phyloP scores from a whole-genome alignment of 35 echinoderm and acorn worm genomes.

The Diadema setosum region DNA sequence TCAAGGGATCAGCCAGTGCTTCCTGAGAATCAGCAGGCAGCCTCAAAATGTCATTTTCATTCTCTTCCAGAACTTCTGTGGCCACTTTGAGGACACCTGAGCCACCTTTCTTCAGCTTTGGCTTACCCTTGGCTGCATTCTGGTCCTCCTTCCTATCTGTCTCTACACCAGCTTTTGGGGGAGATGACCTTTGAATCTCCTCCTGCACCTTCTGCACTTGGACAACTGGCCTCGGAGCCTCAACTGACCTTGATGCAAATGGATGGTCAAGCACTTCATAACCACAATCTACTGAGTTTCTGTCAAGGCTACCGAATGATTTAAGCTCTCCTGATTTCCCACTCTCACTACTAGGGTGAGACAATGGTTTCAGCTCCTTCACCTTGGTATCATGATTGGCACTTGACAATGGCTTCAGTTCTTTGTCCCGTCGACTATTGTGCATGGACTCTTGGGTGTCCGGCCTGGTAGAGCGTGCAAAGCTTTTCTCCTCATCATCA shows the following conservation, averaged over 20 bases:
- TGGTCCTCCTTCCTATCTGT: background rate
- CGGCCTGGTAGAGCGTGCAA: constrained; percentile 4
- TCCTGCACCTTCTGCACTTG: constrained; percentile 28
- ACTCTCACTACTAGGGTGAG: background rate
- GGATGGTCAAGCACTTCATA: no score
- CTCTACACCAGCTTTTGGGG: background rate
- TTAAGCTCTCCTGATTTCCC: background rate
- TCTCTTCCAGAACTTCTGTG: constrained; percentile 33
- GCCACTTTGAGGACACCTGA: constrained; percentile 48
- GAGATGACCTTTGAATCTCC: background rate
- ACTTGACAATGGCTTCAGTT: background rate
- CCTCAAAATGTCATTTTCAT: background rate
- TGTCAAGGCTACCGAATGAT: background rate
- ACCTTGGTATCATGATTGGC: background rate
- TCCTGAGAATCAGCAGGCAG: constrained; percentile 56
- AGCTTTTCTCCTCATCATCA: constrained; percentile 29
- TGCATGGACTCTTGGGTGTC: background rate
- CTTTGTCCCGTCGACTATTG: background rate
- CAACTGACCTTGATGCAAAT: no score
- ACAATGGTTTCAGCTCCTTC: background rate
- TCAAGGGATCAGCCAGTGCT: constrained; percentile 57
- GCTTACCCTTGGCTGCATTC: background rate
- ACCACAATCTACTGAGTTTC: background rate
- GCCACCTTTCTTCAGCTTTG: constrained; percentile 1
- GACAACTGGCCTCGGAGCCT: background rate